Evolutionary conservation across 2,113 vertebrate genomes (phyloP).

Genomic region (Mus pahari): DNA sequence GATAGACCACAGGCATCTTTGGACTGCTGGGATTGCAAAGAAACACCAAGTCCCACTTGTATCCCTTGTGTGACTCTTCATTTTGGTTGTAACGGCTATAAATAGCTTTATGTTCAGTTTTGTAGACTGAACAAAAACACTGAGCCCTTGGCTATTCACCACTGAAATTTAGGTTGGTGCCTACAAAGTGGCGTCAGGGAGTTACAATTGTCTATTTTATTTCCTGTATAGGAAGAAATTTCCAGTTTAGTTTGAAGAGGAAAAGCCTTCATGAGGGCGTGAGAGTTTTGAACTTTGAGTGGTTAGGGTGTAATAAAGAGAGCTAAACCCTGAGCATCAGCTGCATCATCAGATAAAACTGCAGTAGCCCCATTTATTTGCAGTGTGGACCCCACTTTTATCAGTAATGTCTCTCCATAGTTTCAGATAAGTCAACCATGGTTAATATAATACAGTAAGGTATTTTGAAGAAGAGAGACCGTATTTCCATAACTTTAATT

Average conservation of each 20-base stretch:
- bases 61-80: background rate
- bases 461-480: background rate
- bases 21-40: background rate
- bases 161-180: background rate
- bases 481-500: background rate
- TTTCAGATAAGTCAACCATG: background rate
- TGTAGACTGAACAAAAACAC: background rate
- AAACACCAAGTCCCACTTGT: background rate
- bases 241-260: background rate
- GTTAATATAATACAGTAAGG: background rate
- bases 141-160: background rate
- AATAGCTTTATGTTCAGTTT: background rate
- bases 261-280: background rate
- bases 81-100: background rate
- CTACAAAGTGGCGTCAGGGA: background rate
- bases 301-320: background rate
- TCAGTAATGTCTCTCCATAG: background rate
- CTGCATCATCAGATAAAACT: background rate
- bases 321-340: background rate
- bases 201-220: background rate
- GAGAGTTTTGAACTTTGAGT: background rate
- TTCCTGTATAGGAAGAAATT: background rate
- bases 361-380: too few relatives aligned
- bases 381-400: background rate
- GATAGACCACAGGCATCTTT: background rate